phyloP scores from a whole-genome alignment of 2,113 vertebrate species.

The Mus musculus region DNA sequence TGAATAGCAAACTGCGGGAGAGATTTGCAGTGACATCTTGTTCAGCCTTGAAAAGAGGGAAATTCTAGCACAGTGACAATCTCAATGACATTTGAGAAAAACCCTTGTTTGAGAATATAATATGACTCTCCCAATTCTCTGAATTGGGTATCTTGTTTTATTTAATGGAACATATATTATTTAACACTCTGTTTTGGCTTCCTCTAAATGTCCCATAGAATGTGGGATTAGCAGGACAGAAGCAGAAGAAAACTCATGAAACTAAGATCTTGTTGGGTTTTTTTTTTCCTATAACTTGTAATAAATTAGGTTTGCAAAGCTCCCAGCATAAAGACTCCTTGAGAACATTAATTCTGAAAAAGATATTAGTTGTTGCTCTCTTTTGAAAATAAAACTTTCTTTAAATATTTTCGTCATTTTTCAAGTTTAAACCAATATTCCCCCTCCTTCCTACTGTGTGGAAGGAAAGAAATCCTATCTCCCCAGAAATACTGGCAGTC shows the following conservation, averaged over 20 bases:
- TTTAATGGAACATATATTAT: conserved; percentile 57
- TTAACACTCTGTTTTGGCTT: conserved; percentile 38
- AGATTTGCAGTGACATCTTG: background rate
- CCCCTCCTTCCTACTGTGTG: background rate
- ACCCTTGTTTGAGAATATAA: conserved; percentile 16
- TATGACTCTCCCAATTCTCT: conserved; percentile 32
- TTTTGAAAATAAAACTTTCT: conserved; percentile 56
- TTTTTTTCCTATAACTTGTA: conserved; percentile 41
- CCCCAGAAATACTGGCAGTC: background rate
- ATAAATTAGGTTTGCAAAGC: conserved; percentile 49
- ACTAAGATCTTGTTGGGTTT: background rate
- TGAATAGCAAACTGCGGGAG: background rate
- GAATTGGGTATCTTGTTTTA: conserved; percentile 58
- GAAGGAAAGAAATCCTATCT: background rate
- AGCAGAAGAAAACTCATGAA: conserved; percentile 49
- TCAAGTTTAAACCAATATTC: conserved; percentile 6
- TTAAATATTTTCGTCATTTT: conserved; percentile 47
- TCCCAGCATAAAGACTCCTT: background rate
- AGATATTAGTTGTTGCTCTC: background rate
- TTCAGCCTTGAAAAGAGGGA: background rate
- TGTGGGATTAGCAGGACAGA: conserved; percentile 20
- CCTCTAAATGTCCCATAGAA: conserved; percentile 41
- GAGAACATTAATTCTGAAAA: conserved; percentile 38
- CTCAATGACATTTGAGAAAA: background rate
- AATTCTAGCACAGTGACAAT: background rate